Base-by-base conservation (phyloP, 2,797 vertebrate genomes). In the Geotrypetes seraphini region DNA sequence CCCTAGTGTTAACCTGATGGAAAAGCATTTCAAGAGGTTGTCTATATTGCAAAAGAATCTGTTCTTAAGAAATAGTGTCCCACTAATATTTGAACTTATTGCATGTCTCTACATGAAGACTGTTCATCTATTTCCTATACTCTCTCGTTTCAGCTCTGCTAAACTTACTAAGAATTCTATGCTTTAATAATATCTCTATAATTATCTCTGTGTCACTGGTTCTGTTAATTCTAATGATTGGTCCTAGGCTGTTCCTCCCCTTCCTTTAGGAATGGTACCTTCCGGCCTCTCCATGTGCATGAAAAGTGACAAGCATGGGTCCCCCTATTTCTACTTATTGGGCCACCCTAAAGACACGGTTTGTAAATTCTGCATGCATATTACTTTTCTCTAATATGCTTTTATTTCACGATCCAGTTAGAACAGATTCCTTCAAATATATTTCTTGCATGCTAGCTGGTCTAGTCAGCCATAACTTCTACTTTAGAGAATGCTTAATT, bases 261-360 rank as follows among this genome's bases (percentile, higher is more conserved):
- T 90, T 92, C 93, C 89, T 95, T 88, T 97, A 99, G 95, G 94
- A 97, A 96, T 92, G 92, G 91, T 92, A 86, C 89, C 93, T 92
- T 97, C 95, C 91, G 95, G 90, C 87, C 90, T 96, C 89, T 98
- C 94, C 92, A 96, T 98, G 92, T 98, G 95, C 92, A 99, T 98
- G 95, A 97, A 97, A 96, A 95, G 90, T 97, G 96, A 99, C 91
- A 98, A 90, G 90, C 95, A 98, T 96, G 92, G 95, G 86, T 95
- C 96, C 85, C 92, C 96, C 84, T 97, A 96, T 96, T 97, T 98
- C 93, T 94, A 96, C 93, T 89, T 98, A 91, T 87, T 89, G 93
- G 95, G 92, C 87, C 92, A 91, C 85, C 89, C 95, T 91, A 96
- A 98, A 93, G 96, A 99, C 89, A 99, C 95, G 96, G 96, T 99